phyloP scores from a whole-genome alignment of 2,797 vertebrate genomes.

The Acanthiza pusilla region DNA sequence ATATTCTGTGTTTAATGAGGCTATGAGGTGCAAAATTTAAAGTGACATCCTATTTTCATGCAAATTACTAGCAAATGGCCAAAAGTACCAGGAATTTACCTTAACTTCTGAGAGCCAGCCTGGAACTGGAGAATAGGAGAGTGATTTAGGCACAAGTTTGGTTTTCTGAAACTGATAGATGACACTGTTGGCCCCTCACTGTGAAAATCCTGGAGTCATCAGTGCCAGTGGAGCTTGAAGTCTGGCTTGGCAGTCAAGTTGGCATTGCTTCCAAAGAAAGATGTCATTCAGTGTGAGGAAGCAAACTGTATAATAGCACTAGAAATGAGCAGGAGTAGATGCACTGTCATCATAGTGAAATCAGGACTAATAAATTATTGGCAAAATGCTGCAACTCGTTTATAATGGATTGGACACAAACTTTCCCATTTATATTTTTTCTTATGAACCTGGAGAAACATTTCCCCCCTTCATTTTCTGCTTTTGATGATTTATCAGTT shows the following conservation, averaged over 20 bases:
- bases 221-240: not conserved
- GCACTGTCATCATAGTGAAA: not conserved
- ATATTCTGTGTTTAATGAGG: not conserved
- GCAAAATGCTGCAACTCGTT: not conserved
- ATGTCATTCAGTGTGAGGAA: not conserved
- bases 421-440: not conserved
- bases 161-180: not conserved
- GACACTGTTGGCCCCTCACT: not conserved
- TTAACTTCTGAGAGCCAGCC: not conserved
- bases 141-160: not conserved
- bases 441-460: not conserved
- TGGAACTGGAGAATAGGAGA: not conserved
- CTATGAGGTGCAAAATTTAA: not conserved
- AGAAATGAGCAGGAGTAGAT: not conserved
- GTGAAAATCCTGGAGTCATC: not conserved
- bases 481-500: constrained; percentile 39
- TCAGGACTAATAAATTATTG: not conserved
- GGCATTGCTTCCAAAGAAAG: not conserved
- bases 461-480: not conserved
- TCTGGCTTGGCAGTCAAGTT: not conserved
- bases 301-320: not conserved
- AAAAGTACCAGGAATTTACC: not conserved
- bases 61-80: not conserved
- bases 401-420: not conserved
- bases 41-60: not conserved